phyloP scores from a whole-genome alignment of 1,140 invertebrate species.

The Drosophila simulans region DNA sequence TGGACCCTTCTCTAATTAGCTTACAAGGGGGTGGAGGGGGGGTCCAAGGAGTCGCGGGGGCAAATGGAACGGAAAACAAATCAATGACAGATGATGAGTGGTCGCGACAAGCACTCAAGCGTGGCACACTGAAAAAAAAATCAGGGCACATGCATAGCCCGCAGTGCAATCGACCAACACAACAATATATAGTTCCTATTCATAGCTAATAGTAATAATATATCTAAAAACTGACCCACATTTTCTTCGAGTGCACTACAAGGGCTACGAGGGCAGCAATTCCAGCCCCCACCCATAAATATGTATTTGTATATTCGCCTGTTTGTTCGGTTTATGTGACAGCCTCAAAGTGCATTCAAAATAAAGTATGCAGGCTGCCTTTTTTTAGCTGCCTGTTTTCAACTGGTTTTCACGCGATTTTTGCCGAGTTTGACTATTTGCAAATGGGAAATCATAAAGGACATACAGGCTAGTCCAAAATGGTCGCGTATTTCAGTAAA shows the following conservation, averaged over 20 bases:
- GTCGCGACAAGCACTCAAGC: constrained; percentile 2
- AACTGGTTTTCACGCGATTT: not conserved
- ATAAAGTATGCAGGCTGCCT: constrained; percentile 6
- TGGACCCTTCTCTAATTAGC: constrained; percentile 8
- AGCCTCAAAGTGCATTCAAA: constrained; percentile 21
- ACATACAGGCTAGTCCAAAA: not conserved
- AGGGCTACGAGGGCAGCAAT: not conserved
- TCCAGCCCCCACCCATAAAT: constrained; percentile 4
- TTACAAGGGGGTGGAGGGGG: not conserved
- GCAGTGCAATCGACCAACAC: too few species aligned
- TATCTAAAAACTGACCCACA: too few species aligned
- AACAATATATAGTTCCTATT: too few species aligned
- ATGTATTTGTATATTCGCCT: constrained; percentile 7
- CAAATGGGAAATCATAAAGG: not conserved
- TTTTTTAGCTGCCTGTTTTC: not conserved
- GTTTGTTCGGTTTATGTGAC: constrained; percentile 20
- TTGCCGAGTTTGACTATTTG: not conserved
- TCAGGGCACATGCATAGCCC: too few species aligned
- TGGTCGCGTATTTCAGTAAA: not conserved
- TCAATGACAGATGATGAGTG: constrained; percentile 27
- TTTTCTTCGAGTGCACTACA: not conserved
- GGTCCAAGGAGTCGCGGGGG: not conserved
- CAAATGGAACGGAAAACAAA: constrained; percentile 22
- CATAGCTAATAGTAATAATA: too few species aligned
- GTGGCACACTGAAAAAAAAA: constrained; percentile 1